phyloP scores from a whole-genome alignment of 2,113 vertebrate species.

The Oryzias celebensis region DNA sequence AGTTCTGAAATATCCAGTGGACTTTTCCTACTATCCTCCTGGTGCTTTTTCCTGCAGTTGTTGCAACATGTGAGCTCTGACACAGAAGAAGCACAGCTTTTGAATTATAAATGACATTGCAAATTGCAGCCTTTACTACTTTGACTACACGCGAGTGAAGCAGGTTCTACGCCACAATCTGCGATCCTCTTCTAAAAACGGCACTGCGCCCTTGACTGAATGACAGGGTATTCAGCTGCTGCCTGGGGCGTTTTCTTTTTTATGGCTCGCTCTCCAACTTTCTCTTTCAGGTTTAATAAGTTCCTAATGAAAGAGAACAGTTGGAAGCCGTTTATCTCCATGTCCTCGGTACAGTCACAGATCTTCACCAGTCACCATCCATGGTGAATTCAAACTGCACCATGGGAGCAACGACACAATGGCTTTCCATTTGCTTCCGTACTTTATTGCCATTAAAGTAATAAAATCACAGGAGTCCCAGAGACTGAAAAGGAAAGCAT shows the following conservation, averaged over 20 bases:
- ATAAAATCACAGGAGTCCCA: slow-evolving; percentile 31
- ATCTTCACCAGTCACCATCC: slow-evolving; percentile 56
- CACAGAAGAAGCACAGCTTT: slow-evolving; percentile 36
- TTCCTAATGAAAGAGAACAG: slow-evolving; percentile 55
- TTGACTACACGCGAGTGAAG: slow-evolving; percentile 24
- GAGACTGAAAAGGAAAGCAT: slow-evolving; percentile 30
- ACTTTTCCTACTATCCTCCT: slow-evolving; percentile 6
- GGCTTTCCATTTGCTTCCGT: slow-evolving; percentile 43
- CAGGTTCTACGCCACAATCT: slow-evolving; percentile 5
- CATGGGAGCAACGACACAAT: slow-evolving; percentile 39
- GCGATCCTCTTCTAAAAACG: slow-evolving; percentile 33
- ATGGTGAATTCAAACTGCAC: slow-evolving; percentile 48
- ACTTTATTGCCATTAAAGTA: slow-evolving; percentile 29
- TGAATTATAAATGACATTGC: slow-evolving; percentile 52
- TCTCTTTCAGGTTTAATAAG: slow-evolving; percentile 58
- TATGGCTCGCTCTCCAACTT: slow-evolving; percentile 29
- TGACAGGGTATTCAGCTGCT: slow-evolving; percentile 30
- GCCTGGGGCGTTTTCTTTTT: slow-evolving; percentile 15
- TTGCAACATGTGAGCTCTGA: slow-evolving; percentile 22
- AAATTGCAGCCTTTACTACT: slow-evolving; percentile 10
- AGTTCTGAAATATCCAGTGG: slow-evolving; percentile 1
- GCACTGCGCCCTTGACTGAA: slow-evolving; percentile 43
- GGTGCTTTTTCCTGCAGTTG: slow-evolving; percentile 22
- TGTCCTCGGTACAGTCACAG: slow-evolving; percentile 51
- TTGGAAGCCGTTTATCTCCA: slow-evolving; percentile 43